phyloP scores from a whole-genome alignment of 2,888 invertebrate genomes.

The Scaptomyza tumidula region DNA sequence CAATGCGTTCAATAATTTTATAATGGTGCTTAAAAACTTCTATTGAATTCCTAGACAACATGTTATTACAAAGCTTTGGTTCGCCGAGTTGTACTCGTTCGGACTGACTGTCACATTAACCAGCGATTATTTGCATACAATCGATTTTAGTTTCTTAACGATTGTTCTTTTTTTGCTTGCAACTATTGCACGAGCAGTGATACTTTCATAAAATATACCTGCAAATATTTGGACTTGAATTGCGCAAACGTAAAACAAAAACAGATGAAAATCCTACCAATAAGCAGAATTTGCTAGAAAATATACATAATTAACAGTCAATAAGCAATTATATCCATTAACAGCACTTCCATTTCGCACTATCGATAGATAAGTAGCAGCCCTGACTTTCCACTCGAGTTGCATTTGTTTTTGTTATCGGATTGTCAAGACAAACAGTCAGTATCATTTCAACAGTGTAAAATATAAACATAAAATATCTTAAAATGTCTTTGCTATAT shows the following conservation, averaged over 20 bases:
- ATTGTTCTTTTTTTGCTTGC: accelerated
- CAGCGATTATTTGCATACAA: no score
- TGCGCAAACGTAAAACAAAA: no score
- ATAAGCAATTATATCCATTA: no score
- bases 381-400: not conserved
- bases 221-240: no score
- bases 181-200: not conserved
- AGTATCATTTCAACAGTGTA: not conserved
- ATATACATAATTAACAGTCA: no score
- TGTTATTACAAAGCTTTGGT: not conserved
- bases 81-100: not conserved
- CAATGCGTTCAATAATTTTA: slow-evolving; percentile 13
- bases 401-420: not conserved
- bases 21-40: not conserved
- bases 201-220: not conserved
- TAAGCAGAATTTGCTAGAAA: no score
- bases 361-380: not conserved
- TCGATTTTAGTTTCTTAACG: not conserved
- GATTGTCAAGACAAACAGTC: slow-evolving; percentile 6
- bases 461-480: not conserved
- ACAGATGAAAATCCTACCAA: no score
- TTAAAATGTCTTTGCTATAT: no score
- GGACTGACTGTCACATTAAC: not conserved
- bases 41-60: not conserved
- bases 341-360: no score